These are phyloP conservation scores for Ectemnius continuus DNA, from an alignment of 2,888 invertebrate genomes.

Conservation along the genomic window DNA sequence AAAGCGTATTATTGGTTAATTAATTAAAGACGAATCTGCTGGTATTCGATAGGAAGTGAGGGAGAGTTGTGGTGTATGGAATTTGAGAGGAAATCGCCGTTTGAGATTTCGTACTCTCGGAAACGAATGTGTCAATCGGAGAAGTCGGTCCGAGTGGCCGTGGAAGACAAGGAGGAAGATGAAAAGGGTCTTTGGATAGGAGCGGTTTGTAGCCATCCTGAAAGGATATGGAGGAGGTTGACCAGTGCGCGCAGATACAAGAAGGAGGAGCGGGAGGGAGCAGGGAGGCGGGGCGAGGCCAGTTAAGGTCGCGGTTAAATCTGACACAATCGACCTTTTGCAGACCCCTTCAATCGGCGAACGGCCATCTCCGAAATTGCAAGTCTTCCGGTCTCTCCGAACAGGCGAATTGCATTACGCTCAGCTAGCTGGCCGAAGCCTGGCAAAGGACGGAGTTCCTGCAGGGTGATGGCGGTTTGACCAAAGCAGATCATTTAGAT, in stretches of 20 bases:
- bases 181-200: constrained; percentile 5
- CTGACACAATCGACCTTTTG: constrained; percentile 10
- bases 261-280: too few species aligned
- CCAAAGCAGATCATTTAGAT: constrained; percentile 8
- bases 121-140: constrained; percentile 16
- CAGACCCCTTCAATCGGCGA: constrained; percentile 7
- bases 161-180: constrained; percentile 22
- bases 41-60: too few species aligned
- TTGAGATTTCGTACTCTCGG: constrained; percentile 16
- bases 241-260: too few species aligned
- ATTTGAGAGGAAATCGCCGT: neutral
- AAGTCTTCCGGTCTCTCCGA: neutral
- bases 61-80: too few species aligned
- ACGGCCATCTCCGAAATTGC: constrained; percentile 1
- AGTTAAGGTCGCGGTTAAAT: neutral
- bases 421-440: neutral
- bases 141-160: constrained; percentile 5
- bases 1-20: too few species aligned
- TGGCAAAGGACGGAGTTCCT: neutral
- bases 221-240: too few species aligned
- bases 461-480: neutral
- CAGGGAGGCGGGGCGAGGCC: too few species aligned
- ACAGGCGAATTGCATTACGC: neutral
- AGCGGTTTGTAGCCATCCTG: neutral
- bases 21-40: too few species aligned